phyloP scores from a whole-genome alignment of 1,140 invertebrate genomes.

The Bradynema listronoti region DNA sequence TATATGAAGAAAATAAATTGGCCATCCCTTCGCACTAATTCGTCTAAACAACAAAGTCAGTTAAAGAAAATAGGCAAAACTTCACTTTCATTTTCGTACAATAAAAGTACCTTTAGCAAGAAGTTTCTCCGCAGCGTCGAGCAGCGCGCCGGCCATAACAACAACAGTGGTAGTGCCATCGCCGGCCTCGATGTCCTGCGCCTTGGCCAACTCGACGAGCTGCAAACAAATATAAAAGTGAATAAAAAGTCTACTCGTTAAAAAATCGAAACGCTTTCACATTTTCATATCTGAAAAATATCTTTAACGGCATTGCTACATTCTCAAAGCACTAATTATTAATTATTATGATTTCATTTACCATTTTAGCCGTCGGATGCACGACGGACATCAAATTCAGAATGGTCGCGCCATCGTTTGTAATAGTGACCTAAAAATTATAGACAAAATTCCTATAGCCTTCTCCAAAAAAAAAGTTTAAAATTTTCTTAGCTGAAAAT shows the following conservation, averaged over 20 bases:
- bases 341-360: conserved; percentile 59
- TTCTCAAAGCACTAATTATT: no score
- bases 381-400: conserved; percentile 97
- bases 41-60: not conserved
- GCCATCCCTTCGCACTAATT: not conserved
- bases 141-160: conserved; percentile 83
- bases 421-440: conserved; percentile 99
- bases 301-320: no score
- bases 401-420: conserved; percentile 99
- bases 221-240: conserved; percentile 59
- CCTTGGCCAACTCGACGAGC: conserved; percentile 93
- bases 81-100: not conserved
- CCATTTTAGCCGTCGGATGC: conserved; percentile 99
- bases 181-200: conserved; percentile 96
- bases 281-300: no score
- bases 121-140: conserved; percentile 88
- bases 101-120: conserved; percentile 68
- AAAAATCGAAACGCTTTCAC: no score
- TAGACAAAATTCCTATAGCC: no score
- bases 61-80: not conserved
- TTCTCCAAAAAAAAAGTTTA: no score
- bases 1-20: no score
- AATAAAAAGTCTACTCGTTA: no score
- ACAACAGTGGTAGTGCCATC: conserved; percentile 94
- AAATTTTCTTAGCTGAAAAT: no score